Percentiles rank a stretch among this genome's conserved stretches.
Conservation (phyloP, 2,888 invertebrate species). For the Drosophila sordidapex region DNA sequence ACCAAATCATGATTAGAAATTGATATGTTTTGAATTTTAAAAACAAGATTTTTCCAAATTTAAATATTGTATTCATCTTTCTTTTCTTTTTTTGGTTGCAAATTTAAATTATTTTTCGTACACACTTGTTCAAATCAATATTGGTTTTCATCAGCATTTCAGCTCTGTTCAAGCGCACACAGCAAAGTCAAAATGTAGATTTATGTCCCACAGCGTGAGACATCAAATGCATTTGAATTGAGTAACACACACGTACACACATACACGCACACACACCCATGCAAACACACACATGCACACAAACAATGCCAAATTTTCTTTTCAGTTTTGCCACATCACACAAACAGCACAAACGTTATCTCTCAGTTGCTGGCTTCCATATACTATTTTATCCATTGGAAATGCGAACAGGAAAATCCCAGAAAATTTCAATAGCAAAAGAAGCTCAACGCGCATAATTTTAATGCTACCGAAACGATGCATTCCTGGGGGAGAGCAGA, state of each 20-base stretch:
- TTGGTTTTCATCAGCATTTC: background rate
- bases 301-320: constrained; percentile 18
- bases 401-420: constrained; percentile 50
- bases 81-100: background rate
- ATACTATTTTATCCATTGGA: constrained; percentile 34
- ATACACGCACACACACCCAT: background rate
- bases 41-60: background rate
- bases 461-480: constrained; percentile 18
- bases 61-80: background rate
- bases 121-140: background rate
- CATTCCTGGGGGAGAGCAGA: constrained; percentile 5
- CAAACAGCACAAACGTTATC: constrained; percentile 35
- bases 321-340: constrained; percentile 40
- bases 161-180: constrained; percentile 1
- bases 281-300: background rate
- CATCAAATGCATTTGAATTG: constrained; percentile 40
- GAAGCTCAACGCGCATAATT: constrained; percentile 71
- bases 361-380: constrained; percentile 7
- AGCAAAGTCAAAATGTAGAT: constrained; percentile 29
- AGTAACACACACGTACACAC: constrained; percentile 2
- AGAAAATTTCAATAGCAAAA: constrained; percentile 69
- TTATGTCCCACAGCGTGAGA: constrained; percentile 43
- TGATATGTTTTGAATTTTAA: background rate
- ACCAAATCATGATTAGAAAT: background rate
- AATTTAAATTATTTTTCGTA: background rate